Base-by-base conservation (phyloP, 2,113 vertebrate species). In the Python bivittatus region DNA sequence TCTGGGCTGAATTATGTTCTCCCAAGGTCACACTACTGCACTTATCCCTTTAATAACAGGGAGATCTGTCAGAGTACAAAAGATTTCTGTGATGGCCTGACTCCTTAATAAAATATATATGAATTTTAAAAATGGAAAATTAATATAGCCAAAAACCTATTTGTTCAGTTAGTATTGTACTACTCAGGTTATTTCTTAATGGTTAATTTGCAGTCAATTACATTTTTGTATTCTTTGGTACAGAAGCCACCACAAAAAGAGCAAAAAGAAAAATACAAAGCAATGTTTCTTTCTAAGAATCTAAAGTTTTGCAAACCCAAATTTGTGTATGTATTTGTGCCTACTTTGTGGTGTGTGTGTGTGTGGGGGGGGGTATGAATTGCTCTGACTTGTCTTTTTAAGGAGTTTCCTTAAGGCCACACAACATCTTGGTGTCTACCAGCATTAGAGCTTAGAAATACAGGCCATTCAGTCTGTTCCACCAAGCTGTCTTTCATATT, bases 331-430 rank as follows among this genome's bases (percentile, higher is more conserved):
- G 23, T 94, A 89, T 95, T 94, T 95, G 95, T 91, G 94, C 22
- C 94, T 95, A 87, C 84, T 93, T 92, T 79, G 17, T 79, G 72
- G 6, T 38, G 72, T n/a, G n/a, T n/a, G n/a, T n/a, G n/a, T n/a
- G n/a, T n/a, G n/a, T n/a, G 38, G 38, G 12, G 29, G 11, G 90
- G 29, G 90, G 12, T 42, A 92, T 96, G 95, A 97, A 27, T 90
- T 92, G 95, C 93, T 91, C 90, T 95, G 95, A 95, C 87, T 48
- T 90, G 61, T 96, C 95, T 97, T 97, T 97, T 95, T 96, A 94
- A 95, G 91, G 93, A 96, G 11, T 90, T 94, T 94, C 91, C 94
- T 93, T 94, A 94, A 92, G 94, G 96, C 96, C 88, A 92, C 2
- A 0, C 13, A 94, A 44, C 86, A 83, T 68, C 87, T 96, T 90